Percentiles rank a stretch among this genome's conserved stretches.
Conservation (phyloP, 2,888 invertebrate species). For the Bunonema sp. region DNA sequence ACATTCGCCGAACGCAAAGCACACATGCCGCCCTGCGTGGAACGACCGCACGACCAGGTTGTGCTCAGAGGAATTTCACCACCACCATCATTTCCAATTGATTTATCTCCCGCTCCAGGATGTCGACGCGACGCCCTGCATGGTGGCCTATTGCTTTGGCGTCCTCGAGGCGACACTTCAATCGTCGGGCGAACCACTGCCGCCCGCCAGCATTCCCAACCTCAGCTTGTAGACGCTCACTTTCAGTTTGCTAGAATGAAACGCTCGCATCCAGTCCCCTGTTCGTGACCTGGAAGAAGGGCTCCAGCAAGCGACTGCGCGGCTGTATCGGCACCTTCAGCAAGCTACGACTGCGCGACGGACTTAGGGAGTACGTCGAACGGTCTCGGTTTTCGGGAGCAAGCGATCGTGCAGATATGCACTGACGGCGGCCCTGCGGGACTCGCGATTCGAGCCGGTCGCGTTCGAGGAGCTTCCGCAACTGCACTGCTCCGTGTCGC, state of each 20-base stretch:
- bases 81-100: no score
- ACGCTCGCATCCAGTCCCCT: conserved; percentile 61
- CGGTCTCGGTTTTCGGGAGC: no score
- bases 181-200: conserved; percentile 74
- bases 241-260: background rate
- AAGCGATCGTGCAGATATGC: conserved; percentile 41
- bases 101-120: no score
- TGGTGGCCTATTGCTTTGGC: conserved; percentile 99
- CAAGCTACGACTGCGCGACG: no score
- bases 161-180: conserved; percentile 84
- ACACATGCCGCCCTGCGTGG: no score
- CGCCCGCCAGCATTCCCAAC: conserved; percentile 71
- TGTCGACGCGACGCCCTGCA: conserved; percentile 80
- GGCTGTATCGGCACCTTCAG: conserved; percentile 94
- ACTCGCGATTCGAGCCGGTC: conserved; percentile 87
- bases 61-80: no score
- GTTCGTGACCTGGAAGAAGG: conserved; percentile 98
- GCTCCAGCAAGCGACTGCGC: conserved; percentile 77
- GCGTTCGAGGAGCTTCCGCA: conserved; percentile 78
- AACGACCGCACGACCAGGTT: no score
- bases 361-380: no score
- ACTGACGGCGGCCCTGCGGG: conserved; percentile 63
- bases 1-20: no score
- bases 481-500: conserved; percentile 53
- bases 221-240: conserved; percentile 63